Conservation (phyloP, 1,140 invertebrate genomes). For the Drosophila willistoni region DNA sequence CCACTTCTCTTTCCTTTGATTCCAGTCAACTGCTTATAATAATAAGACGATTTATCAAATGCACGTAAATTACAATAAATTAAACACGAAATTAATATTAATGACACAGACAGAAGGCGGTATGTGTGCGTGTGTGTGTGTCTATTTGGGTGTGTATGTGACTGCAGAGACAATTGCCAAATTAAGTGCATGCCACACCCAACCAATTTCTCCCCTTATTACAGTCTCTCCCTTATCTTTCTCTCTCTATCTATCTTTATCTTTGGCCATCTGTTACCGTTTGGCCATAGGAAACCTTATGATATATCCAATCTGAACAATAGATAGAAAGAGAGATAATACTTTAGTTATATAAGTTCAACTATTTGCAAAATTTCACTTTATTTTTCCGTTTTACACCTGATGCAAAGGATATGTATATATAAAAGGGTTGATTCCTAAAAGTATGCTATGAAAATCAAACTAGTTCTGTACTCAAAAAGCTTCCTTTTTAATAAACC, state of each 20-base stretch:
- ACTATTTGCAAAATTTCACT: too few species aligned
- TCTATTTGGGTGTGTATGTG: constrained; percentile 21
- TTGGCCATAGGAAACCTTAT: neutral
- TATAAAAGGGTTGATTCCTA: neutral
- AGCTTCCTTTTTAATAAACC: too few species aligned
- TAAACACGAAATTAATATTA: constrained; percentile 81
- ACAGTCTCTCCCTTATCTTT: neutral
- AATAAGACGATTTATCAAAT: constrained; percentile 79
- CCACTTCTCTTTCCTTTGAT: constrained; percentile 38
- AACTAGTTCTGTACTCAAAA: neutral
- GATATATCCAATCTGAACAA: too few species aligned
- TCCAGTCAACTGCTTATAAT: constrained; percentile 71
- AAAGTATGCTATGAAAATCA: neutral
- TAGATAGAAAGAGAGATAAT: neutral
- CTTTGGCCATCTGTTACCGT: constrained; percentile 28
- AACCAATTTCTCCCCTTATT: constrained; percentile 23
- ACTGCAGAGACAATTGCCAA: constrained; percentile 70
- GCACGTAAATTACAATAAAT: constrained; percentile 81
- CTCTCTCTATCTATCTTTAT: neutral
- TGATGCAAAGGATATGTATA: too few species aligned
- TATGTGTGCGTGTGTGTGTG: constrained; percentile 18
- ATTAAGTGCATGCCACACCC: constrained; percentile 70
- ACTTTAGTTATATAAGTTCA: too few species aligned
- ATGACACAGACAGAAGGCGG: constrained; percentile 62
- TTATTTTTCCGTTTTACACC: too few species aligned